Base-by-base conservation (phyloP, 1,140 invertebrate genomes). In the Drosophila ficusphila region DNA sequence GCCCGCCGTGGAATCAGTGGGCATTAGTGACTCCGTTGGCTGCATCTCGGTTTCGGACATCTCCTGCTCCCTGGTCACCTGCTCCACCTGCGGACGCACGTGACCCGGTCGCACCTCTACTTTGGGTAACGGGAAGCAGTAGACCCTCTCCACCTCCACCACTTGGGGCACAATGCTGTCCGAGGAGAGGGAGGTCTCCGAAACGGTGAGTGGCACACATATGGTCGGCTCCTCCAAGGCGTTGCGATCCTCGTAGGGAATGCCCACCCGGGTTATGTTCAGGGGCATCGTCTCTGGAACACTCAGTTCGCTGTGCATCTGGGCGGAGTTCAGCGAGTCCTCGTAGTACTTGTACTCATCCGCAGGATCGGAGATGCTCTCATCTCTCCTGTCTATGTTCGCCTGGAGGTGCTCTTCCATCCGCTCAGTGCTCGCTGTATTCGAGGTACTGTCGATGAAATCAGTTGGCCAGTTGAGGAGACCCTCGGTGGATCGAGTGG, bases 41-140 rank as follows among this genome's bases (percentile, higher is more conserved):
- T 65, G 44, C 38, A 44, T 29, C 7, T 81, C 64, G 11, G 21
- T 27, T 31, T 56, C 69, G 8, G 23, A 7, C 0, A 42, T 12
- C n/a, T 68, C 64, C 7, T 33, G 27, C 8, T 39, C 29, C 29
- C 70, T 21, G 0, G 70, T 57, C 12, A 47, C 61, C 29, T 42
- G 52, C 7, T 46, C 54, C 25, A 64, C 39, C 19, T 69, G 62
- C 19, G 53, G 67, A 2, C 54, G 47, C 1, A 65, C 47, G n/a
- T 64, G 67, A 5, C 82, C 82, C 2, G 47, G 46, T 11, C 76
- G 61, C 19, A 89, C 58, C 49, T 89, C 76, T 33, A 89, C 77
- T 18, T 89, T 79, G 46, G 89, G 89, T 39, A 90, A 54, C 0
- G 89, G 89, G 3, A 90, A 90, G 47, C 89, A 90, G 42, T 89